Conservation (phyloP, 37 sponge, comb jelly and placozoan genomes). For the Haliclona indistincta region DNA sequence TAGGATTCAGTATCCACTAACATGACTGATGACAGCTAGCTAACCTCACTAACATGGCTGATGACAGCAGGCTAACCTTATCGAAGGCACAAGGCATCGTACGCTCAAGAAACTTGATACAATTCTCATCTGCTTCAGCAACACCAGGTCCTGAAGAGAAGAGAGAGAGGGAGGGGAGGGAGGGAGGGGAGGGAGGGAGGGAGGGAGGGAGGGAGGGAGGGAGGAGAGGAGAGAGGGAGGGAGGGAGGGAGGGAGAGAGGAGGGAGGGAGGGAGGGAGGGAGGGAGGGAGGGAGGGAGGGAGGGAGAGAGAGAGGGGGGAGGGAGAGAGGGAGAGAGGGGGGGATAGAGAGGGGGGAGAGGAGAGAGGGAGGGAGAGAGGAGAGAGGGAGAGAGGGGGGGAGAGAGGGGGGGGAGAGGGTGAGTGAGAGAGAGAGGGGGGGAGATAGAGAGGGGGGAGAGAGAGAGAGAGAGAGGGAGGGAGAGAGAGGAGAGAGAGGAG, state of each 20-base stretch:
- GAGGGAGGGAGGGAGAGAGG: constrained; percentile 10
- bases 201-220: not conserved
- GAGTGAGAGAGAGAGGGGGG: not conserved
- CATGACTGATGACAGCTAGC: not conserved
- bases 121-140: constrained; percentile 17
- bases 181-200: constrained; percentile 1
- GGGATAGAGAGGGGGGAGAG: not conserved
- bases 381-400: not conserved
- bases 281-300: not conserved
- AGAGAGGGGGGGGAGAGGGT: not conserved
- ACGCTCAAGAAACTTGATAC: constrained; percentile 5
- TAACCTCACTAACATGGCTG: constrained; percentile 75
- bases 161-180: not conserved
- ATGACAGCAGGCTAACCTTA: no score
- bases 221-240: constrained; percentile 3
- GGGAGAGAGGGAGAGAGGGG: constrained; percentile 5
- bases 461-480: constrained; percentile 8
- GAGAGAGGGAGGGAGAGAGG: constrained; percentile 17
- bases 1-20: no score
- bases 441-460: not conserved
- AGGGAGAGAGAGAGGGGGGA: not conserved
- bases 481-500: not conserved
- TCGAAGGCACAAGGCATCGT: not conserved
- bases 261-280: not conserved
- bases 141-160: not conserved